phyloP scores from a whole-genome alignment of 2,113 vertebrate genomes.

The Nesogale talazaci region DNA sequence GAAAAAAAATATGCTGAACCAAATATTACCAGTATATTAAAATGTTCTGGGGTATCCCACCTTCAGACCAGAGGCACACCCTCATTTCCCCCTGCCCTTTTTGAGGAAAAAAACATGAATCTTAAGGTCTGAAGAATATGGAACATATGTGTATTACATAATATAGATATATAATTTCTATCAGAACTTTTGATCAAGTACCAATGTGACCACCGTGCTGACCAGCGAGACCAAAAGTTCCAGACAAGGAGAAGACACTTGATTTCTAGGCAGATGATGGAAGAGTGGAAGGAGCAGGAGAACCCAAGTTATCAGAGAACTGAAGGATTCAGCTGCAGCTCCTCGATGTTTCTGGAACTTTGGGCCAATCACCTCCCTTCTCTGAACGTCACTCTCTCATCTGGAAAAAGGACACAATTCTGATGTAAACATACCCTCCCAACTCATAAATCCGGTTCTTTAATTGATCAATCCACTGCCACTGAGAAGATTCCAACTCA shows the following conservation, averaged over 20 bases:
- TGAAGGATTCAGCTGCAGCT: neutral
- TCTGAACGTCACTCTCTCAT: slow-evolving; percentile 5
- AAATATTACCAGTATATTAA: no score
- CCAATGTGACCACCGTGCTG: neutral
- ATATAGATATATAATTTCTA: neutral
- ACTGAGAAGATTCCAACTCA: no score
- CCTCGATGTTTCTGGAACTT: neutral
- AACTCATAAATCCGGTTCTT: neutral
- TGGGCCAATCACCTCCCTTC: neutral
- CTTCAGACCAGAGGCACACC: no score
- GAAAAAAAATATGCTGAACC: no score
- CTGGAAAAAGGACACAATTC: no score
- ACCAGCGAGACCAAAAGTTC: neutral
- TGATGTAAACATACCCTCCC: neutral
- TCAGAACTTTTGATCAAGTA: neutral
- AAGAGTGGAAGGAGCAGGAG: neutral
- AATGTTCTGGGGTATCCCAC: no score
- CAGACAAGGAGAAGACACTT: neutral
- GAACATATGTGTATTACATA: no score
- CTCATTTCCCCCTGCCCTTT: no score
- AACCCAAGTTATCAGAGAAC: neutral
- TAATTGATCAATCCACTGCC: no score
- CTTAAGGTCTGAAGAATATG: no score
- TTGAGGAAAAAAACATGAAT: no score
- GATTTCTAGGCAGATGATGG: slow-evolving; percentile 14